Base-by-base conservation (phyloP, 1,140 invertebrate genomes). In the Lerema accius region DNA sequence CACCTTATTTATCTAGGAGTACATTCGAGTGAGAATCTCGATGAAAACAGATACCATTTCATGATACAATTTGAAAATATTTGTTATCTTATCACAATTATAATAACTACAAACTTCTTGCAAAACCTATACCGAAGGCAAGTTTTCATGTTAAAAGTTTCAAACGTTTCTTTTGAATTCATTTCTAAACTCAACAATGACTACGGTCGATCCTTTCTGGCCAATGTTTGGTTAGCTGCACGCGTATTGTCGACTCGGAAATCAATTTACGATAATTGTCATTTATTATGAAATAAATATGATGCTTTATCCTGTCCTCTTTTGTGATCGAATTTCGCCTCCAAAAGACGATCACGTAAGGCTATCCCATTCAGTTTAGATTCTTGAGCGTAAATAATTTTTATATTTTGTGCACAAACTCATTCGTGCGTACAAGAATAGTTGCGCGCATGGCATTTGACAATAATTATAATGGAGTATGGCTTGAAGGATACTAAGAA, bases 231-330 rank as follows among this genome's bases (percentile, higher is more conserved):
- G 86, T 90, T 90, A 89, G 86, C 80, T 90, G 87, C 82, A 64
- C 59, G 55, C 60, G 65, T 65, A 84, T 89, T 90, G 80, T 87
- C 65, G 65, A 71, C 51, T 64, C 48, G 43, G 65, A 81, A 87
- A 89, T 87, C 87, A 87, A 90, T 90, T 90, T 90, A 86, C 72
- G 80, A 84, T 90, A 90, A 90, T 90, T 90, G 87, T 86, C 88
- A 89, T 90, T 86, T 90, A 90, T 90, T 90, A 90, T 88, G 86
- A 84, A 89, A 89, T 90, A 88, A 89, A 90, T 90, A 90, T 90
- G 88, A 88, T 81, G 68, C 80, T 85, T 84, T 87, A 85, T 87
- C 51, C 71, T 43, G 43, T 68, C 13, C 17, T 45, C 79, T 77
- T 78, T 90, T 86, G 78, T 82, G 43, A 65, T n/a, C 26, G 43